Percentiles rank a stretch among this genome's conserved stretches.
phyloP scores from a whole-genome alignment of 30 jellyfish, hydroid and myxozoan genomes.

The Chrysaora quinquecirrha region DNA sequence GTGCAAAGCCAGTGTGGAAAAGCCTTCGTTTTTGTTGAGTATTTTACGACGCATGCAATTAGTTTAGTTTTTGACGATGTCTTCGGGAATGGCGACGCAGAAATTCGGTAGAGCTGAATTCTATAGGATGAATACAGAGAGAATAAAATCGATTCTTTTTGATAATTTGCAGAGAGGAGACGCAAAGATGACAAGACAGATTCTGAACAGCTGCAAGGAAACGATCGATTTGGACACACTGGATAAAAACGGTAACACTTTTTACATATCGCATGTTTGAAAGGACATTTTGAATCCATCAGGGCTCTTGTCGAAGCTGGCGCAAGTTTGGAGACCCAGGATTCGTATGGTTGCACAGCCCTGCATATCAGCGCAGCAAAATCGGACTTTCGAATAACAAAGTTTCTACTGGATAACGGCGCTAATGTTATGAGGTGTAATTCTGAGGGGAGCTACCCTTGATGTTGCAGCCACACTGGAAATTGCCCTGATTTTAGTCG shows the following conservation, averaged over 20 bases:
- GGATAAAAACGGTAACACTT: slow-evolving; percentile 40
- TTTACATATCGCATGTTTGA: slow-evolving; percentile 52
- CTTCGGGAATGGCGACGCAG: neutral
- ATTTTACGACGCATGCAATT: no score
- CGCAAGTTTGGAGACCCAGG: slow-evolving; percentile 24
- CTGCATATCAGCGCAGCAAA: slow-evolving; percentile 52
- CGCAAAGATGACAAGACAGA: slow-evolving; percentile 33
- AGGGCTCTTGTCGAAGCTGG: slow-evolving; percentile 47
- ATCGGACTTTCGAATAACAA: slow-evolving; percentile 19
- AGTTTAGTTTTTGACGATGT: no score
- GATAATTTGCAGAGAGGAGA: slow-evolving; percentile 53
- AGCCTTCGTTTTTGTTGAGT: no score
- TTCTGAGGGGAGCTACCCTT: slow-evolving; percentile 49
- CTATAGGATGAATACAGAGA: slow-evolving; percentile 40
- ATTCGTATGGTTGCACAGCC: slow-evolving; percentile 53
- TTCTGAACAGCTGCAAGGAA: slow-evolving; percentile 26
- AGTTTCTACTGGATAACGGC: slow-evolving; percentile 53
- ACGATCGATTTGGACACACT: slow-evolving; percentile 31
- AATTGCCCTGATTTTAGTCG: slow-evolving; percentile 33
- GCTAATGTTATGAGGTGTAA: slow-evolving; percentile 62
- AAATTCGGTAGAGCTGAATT: slow-evolving; percentile 47
- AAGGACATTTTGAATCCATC: slow-evolving; percentile 51
- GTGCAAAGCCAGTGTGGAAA: no score
- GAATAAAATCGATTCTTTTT: slow-evolving; percentile 13
- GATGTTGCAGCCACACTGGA: slow-evolving; percentile 65